Evolutionary conservation across 1,140 invertebrate species (phyloP).

Genomic region (Drosophila parabipectinata): DNA sequence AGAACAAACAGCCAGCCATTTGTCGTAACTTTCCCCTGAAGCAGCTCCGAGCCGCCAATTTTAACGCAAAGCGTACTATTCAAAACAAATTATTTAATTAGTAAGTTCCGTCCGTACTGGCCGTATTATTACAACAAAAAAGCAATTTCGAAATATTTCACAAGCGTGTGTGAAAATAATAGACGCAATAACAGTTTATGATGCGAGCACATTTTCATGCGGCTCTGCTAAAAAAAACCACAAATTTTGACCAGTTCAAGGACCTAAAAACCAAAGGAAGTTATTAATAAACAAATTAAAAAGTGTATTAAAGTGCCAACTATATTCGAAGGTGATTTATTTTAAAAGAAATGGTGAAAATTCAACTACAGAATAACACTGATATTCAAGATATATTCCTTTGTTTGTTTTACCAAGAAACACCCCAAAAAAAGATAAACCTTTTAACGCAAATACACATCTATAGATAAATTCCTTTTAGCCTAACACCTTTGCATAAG

Average conservation of each 20-base stretch:
- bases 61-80: slow-evolving; percentile 12
- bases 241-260: slow-evolving; percentile 18
- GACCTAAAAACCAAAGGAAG: slow-evolving; percentile 12
- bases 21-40: slow-evolving; percentile 17
- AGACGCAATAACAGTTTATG: slow-evolving; percentile 38
- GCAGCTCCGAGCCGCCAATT: slow-evolving; percentile 1
- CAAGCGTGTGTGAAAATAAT: slow-evolving; percentile 54
- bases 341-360: not conserved
- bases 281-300: not conserved
- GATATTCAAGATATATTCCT: not conserved
- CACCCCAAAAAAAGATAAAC: not conserved
- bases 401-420: slow-evolving; percentile 26
- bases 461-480: not conserved
- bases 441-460: slow-evolving; percentile 10
- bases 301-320: not conserved
- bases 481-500: slow-evolving; percentile 43
- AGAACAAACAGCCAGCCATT: not conserved
- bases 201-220: slow-evolving; percentile 18
- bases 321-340: not conserved
- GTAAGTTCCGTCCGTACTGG: slow-evolving; percentile 62
- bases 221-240: slow-evolving; percentile 27
- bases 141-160: slow-evolving; percentile 57
- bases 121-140: slow-evolving; percentile 46
- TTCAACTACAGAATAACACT: not conserved
- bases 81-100: slow-evolving; percentile 54